Evolutionary conservation across 2,888 invertebrate species (phyloP).

Genomic region (Eristalis intricaria): DNA sequence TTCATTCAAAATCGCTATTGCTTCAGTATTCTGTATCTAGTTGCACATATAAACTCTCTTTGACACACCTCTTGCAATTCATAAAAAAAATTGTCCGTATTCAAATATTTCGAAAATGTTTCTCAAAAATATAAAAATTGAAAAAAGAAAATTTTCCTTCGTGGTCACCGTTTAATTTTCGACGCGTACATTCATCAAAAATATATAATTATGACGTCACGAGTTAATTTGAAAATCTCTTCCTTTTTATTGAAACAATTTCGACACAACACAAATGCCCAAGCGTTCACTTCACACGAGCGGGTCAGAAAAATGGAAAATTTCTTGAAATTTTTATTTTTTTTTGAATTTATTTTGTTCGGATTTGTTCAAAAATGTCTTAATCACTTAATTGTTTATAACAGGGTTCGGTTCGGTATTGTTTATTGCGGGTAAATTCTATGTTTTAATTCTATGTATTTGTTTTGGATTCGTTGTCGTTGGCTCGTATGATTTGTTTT

Average conservation of each 20-base stretch:
- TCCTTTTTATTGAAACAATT: not conserved
- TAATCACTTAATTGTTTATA: not conserved
- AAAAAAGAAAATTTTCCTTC: not conserved
- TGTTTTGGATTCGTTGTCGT: conserved; percentile 39
- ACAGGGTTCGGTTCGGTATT: not conserved
- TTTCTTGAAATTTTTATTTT: not conserved
- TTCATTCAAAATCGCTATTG: conserved; percentile 39
- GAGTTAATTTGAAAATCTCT: not conserved
- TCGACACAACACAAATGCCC: not conserved
- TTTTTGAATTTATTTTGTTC: not conserved
- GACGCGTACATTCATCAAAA: conserved; percentile 3
- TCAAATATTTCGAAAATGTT: conserved; percentile 10
- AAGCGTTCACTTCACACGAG: conserved; percentile 10
- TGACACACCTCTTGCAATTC: conserved; percentile 36
- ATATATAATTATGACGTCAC: conserved; percentile 36
- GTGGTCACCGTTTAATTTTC: conserved; percentile 1
- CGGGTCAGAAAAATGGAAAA: not conserved
- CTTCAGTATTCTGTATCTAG: conserved; percentile 19
- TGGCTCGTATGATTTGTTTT: conserved; percentile 6
- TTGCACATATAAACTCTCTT: not conserved
- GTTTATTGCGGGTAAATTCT: not conserved
- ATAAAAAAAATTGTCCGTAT: conserved; percentile 16
- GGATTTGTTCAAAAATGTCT: not conserved
- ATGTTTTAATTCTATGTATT: not conserved
- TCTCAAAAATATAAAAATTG: conserved; percentile 3